Evolutionary conservation across 2,113 vertebrate genomes (phyloP).

Genomic region (Reinhardtius hippoglossoides): DNA sequence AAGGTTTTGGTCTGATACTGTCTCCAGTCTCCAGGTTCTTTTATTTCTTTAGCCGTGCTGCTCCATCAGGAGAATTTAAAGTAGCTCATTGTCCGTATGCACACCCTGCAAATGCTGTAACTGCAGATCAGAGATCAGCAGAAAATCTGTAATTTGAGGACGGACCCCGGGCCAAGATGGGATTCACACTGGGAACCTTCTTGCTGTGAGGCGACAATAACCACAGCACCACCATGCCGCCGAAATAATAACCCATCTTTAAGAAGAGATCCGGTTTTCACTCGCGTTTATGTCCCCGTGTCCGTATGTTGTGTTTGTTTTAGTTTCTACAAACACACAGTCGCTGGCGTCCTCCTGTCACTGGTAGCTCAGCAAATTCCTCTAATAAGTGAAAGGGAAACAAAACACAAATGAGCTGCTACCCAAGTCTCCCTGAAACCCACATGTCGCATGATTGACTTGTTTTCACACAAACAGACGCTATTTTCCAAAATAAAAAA

Average conservation of each 20-base stretch:
- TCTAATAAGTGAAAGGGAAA: background rate
- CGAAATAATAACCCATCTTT: background rate
- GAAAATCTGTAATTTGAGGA: no score
- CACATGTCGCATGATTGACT: background rate
- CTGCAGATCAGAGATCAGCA: no score
- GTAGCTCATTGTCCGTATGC: no score
- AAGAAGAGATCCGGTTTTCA: background rate
- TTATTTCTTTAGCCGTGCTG: no score
- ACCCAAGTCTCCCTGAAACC: background rate
- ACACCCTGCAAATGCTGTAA: no score
- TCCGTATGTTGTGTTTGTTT: background rate
- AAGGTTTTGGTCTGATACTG: no score
- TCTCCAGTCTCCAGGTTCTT: no score
- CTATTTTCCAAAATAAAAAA: background rate
- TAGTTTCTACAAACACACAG: background rate
- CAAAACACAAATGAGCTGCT: background rate
- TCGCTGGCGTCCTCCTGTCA: background rate
- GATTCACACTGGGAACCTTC: no score
- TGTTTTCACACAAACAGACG: background rate
- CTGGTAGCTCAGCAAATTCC: background rate
- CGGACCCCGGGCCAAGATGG: no score
- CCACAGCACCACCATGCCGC: no score
- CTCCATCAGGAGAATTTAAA: no score
- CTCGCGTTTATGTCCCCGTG: background rate
- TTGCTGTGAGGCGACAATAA: no score